phyloP scores from a whole-genome alignment of 2,888 invertebrate genomes.

The Syritta pipiens region DNA sequence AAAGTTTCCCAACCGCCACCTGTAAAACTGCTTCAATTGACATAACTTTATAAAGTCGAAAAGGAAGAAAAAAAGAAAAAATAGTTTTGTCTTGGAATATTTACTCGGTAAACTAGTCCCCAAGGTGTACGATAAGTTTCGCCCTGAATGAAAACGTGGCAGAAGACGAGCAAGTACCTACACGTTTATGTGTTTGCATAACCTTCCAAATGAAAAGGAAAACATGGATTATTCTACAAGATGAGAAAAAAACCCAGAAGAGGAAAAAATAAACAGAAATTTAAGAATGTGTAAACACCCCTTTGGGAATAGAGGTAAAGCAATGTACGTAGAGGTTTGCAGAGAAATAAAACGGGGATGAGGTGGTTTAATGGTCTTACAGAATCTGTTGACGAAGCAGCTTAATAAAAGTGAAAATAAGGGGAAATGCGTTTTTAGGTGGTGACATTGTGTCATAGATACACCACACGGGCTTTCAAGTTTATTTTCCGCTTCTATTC shows the following conservation, averaged over 20 bases:
- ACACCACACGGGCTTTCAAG: no score
- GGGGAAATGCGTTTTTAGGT: background rate
- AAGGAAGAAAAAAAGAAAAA: no score
- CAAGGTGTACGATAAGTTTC: conserved; percentile 15
- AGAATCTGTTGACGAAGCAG: conserved; percentile 34
- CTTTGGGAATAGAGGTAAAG: conserved; percentile 60
- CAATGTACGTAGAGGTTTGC: conserved; percentile 40
- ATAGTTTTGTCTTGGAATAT: conserved; percentile 16
- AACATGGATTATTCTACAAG: conserved; percentile 34
- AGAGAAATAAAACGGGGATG: conserved; percentile 17
- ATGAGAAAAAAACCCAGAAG: conserved; percentile 7
- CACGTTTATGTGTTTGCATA: conserved; percentile 49
- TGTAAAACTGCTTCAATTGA: no score
- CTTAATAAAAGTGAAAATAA: conserved; percentile 25
- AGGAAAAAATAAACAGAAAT: conserved; percentile 48
- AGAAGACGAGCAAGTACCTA: conserved; percentile 26
- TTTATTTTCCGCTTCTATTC: no score
- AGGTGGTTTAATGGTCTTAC: conserved; percentile 13
- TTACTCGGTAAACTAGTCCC: conserved; percentile 42
- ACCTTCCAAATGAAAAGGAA: conserved; percentile 35
- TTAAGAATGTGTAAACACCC: conserved; percentile 61
- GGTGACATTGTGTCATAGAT: background rate
- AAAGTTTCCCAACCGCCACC: no score
- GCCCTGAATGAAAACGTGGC: background rate
- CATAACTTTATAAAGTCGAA: no score